Base-by-base conservation (phyloP, 2,888 invertebrate species). In the Melitaea athalia region DNA sequence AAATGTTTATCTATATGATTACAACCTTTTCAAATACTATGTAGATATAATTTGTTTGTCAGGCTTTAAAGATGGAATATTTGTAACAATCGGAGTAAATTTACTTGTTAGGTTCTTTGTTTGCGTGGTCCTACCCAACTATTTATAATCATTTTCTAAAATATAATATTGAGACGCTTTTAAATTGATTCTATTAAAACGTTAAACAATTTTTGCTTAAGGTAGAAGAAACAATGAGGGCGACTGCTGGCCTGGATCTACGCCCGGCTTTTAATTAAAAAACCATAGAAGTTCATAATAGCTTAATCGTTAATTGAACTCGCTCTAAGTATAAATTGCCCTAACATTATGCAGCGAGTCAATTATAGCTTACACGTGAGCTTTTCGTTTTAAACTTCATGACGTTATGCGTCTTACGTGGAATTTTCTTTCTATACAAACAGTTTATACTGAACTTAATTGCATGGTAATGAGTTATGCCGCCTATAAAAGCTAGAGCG, bases 241-340 rank as follows among this genome's bases (percentile, higher is more conserved):
- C 84, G 83, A 75, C 83, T 82, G 50, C 79, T 76, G 5, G 71
- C 74, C 12, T 72, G 81, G 14, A 81, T 75, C 24, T 38, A 38
- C 38, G 38, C 38, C 78, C 77, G 33, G 79, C 60, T 70, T 79
- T 80, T 6, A 75, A 76, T 15, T 77, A 69, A 45, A n/a, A 12
- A 45, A 60, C 14, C 42, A 17, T 24, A 67, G 73, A 61, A 0
- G 7, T 55, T 61, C 53, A 53, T 66, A 66, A 66, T 60, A 61
- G 66, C 60, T 38, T 53, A 66, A 61, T 55, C 52, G 52, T 66
- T 66, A 66, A 66, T 53, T 66, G 47, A 38, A 38, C 65, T 24
- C 63, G 60, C 50, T 61, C 45, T 61, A 14, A 45, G 52, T 68
- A 65, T 64, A 70, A 70, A 70, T 70, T 70, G 50, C 70, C 67